Conservation (phyloP, 1,140 invertebrate genomes). For the Pararge aegeria region DNA sequence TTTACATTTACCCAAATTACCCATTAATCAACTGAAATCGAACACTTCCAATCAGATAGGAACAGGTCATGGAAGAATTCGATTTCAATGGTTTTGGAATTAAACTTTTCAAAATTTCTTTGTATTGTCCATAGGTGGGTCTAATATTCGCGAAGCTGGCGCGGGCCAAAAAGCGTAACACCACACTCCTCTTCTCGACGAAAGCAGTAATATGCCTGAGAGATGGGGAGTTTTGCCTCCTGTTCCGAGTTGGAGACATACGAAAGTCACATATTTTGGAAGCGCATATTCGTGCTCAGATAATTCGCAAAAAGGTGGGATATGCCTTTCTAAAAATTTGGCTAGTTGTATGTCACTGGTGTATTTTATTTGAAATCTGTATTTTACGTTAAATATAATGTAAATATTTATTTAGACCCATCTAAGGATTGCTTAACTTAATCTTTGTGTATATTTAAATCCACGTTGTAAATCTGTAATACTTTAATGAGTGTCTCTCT, state of each 20-base stretch:
- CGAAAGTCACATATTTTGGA: slow-evolving; percentile 80
- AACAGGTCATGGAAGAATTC: background rate
- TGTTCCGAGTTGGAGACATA: slow-evolving; percentile 79
- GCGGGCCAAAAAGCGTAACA: slow-evolving; percentile 78
- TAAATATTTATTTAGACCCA: slow-evolving; percentile 31
- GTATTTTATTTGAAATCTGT: slow-evolving; percentile 19
- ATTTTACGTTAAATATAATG: background rate
- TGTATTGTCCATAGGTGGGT: slow-evolving; percentile 80
- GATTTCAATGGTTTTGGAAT: slow-evolving; percentile 39
- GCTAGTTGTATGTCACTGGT: background rate
- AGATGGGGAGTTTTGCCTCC: slow-evolving; percentile 77
- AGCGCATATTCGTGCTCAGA: slow-evolving; percentile 77
- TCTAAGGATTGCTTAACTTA: slow-evolving; percentile 38
- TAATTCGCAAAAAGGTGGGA: slow-evolving; percentile 78
- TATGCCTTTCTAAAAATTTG: slow-evolving; percentile 12
- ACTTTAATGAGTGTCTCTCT: slow-evolving; percentile 1
- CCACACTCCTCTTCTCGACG: slow-evolving; percentile 76
- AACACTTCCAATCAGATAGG: slow-evolving; percentile 1
- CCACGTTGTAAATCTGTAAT: slow-evolving; percentile 9
- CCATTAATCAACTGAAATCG: slow-evolving; percentile 33
- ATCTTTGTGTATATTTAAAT: slow-evolving; percentile 18
- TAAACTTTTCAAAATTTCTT: slow-evolving; percentile 49
- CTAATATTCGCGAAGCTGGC: slow-evolving; percentile 80
- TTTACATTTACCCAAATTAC: slow-evolving; percentile 20
- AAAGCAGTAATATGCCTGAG: slow-evolving; percentile 77